Evolutionary conservation across 2,113 vertebrate genomes (phyloP), one percentile per base, ranked within the genome.

Genomic region (Carlito syrichta): DNA sequence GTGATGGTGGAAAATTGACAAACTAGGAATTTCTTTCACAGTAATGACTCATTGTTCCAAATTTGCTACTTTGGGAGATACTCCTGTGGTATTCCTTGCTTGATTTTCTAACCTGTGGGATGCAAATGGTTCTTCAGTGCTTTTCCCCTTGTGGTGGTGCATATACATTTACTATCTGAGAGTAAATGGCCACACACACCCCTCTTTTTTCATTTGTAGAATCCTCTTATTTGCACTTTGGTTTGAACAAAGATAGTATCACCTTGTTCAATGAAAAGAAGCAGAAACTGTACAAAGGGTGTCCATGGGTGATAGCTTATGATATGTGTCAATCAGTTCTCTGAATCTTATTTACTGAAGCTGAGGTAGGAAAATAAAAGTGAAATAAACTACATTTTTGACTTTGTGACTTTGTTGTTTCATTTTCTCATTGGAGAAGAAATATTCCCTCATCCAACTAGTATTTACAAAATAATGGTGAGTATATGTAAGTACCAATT

Each of bases 281-380:
- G 74, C 94, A 91, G 96, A 96, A 90, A 96, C 96, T 98, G 96
- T 98, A 74, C 96, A 97, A 98, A 97, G 19, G 98, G 95, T 98
- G 96, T 94, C n/a, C n/a, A 90, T 97, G 69, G 71, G 8, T 92
- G 62, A 91, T 68, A 82, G 60, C 50, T 60, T 94, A 92, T 63
- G 45, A 73, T 89, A 40, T 96, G 63, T 98, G 96, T 86, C 95
- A 94, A 63, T 97, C 95, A 94, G 81, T 96, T 95, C 97, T 96
- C 97, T 97, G 92, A 97, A 77, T 96, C 97, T 98, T 98, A n/a
- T n/a, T 98, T 88, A 81, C 76, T 97, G 96, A 98, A 98, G 82
- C 89, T 95, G 94, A 54, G 25, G 27, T 96, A 97, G 95, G 97
- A 95, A 92, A 98, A 98, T 97, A 98, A 98, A 98, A 95, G 43